Base-by-base conservation (phyloP, 2,797 vertebrate species). In the Serranus cabrilla region DNA sequence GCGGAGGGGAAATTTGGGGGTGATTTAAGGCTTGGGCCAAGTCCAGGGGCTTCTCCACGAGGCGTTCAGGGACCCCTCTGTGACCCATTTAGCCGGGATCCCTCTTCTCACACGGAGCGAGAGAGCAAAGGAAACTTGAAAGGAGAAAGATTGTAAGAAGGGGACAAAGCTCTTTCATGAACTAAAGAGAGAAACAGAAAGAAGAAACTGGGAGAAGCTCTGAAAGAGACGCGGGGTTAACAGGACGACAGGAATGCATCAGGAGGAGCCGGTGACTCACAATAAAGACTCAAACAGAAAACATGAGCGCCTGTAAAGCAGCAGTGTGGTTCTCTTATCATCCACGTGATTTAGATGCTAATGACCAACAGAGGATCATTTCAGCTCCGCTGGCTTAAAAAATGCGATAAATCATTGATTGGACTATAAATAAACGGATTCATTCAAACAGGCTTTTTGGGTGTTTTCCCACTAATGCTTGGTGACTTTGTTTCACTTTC, bases 1-100 rank as follows among this genome's bases (percentile, higher is more conserved):
- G 23, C 27, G 6, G 74, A 74, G 63, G 60, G 70, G 75, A 74
- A 61, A 78, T 71, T 64, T 74, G 21, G 57, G 71, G 78, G 64
- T 78, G 83, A 88, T 88, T 89, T 82, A 83, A 78, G 69, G 60
- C 63, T 79, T 85, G 87, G 82, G 56, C 21, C 39, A 31, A 65
- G 42, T 86, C 80, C 83, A 82, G 46, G 45, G 45, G 67, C 54
- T 59, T 77, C 59, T 66, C 61, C 20, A 57, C 34, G 21, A 75
- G 74, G 67, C 42, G 73, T 82, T 78, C 65, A 83, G 76, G 76
- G 79, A 85, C 83, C 87, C 78, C 73, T 86, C 63, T 57, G 66
- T 77, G 82, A 82, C 71, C 80, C 70, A 68, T 72, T 88, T 79
- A 83, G 81, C 54, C 14, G 4, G 54, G 71, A 85, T 74, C 68